Conservation (phyloP, 2,113 vertebrate genomes). For the Cheirogaleus medius region DNA sequence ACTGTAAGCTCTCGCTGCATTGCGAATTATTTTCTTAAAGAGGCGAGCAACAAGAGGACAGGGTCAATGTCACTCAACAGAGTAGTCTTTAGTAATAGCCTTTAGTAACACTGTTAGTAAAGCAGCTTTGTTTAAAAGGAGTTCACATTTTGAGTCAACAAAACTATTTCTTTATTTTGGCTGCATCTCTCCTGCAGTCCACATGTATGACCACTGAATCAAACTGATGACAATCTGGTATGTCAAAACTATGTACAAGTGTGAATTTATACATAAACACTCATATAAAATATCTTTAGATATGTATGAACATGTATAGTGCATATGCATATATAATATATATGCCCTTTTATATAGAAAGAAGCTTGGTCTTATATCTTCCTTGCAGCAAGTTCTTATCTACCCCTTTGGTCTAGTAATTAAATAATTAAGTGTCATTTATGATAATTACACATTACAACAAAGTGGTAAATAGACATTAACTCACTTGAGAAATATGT, state of each 20-base stretch:
- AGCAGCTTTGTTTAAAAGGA: neutral
- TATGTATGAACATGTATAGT: neutral
- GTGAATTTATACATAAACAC: neutral
- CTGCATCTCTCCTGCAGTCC: neutral
- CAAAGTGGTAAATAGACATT: constrained; percentile 65
- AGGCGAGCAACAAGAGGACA: neutral
- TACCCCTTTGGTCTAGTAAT: constrained; percentile 65
- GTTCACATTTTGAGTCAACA: neutral
- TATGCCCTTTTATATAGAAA: neutral
- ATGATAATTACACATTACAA: constrained; percentile 71
- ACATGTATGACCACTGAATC: neutral
- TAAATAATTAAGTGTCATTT: constrained; percentile 77
- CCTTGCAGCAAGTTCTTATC: constrained; percentile 65
- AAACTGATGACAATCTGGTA: neutral
- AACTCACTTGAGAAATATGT: constrained; percentile 73
- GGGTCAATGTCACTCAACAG: neutral
- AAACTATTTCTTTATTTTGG: neutral
- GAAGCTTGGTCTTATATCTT: constrained; percentile 45
- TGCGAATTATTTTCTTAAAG: neutral
- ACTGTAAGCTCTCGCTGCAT: neutral
- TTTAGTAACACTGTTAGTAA: neutral
- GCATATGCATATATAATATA: neutral
- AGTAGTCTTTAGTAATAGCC: neutral
- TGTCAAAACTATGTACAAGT: neutral
- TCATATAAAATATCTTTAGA: neutral